Evolutionary conservation across 2,113 vertebrate species (phyloP).

Genomic region (Vulpes ferrilata): DNA sequence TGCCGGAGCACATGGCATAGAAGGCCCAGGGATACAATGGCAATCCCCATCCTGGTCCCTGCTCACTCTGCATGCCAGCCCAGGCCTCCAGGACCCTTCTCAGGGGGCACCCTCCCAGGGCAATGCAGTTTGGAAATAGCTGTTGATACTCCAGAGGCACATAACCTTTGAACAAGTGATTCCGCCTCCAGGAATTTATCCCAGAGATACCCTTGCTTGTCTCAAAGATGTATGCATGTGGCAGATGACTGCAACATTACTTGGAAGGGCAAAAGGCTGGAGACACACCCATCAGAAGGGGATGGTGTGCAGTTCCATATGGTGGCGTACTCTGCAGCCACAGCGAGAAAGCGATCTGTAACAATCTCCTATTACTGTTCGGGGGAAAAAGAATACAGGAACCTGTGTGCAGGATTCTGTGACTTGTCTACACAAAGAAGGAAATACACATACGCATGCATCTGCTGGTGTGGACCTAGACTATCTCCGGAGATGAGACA

Average conservation of each 20-base stretch:
- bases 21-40: background rate
- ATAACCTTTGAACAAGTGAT: background rate
- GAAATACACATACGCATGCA: background rate
- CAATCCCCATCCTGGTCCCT: background rate
- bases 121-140: background rate
- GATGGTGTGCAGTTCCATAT: background rate
- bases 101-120: accelerated
- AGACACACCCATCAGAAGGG: background rate
- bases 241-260: background rate
- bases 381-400: background rate
- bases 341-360: background rate
- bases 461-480: background rate
- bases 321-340: background rate
- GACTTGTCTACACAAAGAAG: slow-evolving; percentile 21
- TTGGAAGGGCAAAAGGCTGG: background rate
- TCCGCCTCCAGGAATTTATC: background rate
- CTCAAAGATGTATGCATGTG: background rate
- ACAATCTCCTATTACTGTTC: background rate
- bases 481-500: background rate
- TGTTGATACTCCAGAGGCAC: background rate
- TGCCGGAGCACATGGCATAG: background rate
- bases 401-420: background rate
- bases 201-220: background rate
- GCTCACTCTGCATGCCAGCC: background rate
- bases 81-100: background rate